Conservation (phyloP, 1,140 invertebrate genomes). For the Drosophila kepulauana region DNA sequence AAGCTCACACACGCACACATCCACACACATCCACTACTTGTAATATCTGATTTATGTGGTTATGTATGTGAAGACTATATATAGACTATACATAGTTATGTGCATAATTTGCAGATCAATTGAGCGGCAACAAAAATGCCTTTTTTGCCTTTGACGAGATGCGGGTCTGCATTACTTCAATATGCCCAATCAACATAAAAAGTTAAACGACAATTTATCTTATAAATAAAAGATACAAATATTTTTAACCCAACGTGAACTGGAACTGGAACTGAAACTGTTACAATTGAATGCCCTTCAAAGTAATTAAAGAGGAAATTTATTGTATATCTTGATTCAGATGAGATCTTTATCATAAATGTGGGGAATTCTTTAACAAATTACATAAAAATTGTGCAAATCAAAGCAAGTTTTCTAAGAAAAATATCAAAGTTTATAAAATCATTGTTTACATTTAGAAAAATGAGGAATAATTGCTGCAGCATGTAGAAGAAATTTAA, state of each 20-base stretch:
- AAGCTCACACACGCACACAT: constrained; percentile 25
- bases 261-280: not conserved
- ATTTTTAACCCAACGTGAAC: constrained; percentile 10
- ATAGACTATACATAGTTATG: constrained; percentile 19
- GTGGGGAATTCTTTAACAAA: not conserved
- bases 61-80: not conserved
- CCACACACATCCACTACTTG: constrained; percentile 12
- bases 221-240: constrained; percentile 63
- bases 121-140: constrained; percentile 39
- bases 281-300: constrained; percentile 33
- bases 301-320: constrained; percentile 34
- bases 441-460: too few species aligned
- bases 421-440: too few species aligned
- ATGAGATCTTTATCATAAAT: too few species aligned
- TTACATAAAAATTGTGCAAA: too few species aligned
- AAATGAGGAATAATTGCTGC: too few species aligned
- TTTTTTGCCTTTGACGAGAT: constrained; percentile 1
- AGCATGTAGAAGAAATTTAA: too few species aligned
- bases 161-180: constrained; percentile 18
- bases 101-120: constrained; percentile 61
- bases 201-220: constrained; percentile 57
- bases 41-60: not conserved
- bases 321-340: not conserved
- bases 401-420: too few species aligned
- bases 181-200: constrained; percentile 60